Conservation (phyloP, 2,113 vertebrate genomes). For the Rhinoderma darwinii region DNA sequence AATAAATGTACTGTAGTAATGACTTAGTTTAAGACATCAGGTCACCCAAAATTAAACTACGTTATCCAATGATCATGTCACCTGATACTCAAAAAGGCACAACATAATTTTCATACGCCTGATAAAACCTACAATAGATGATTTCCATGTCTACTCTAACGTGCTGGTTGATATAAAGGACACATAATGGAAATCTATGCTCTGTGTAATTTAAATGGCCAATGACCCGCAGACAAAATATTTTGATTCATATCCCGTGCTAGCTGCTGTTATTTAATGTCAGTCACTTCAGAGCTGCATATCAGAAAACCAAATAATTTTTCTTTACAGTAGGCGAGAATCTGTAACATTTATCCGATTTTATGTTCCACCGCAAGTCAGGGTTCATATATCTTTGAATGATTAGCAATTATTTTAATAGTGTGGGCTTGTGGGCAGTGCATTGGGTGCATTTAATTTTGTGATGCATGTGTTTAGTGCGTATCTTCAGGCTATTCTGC, state of each 20-base stretch:
- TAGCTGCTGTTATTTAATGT: conserved; percentile 2
- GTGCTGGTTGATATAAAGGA: conserved; percentile 11
- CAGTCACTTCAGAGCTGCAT: not conserved
- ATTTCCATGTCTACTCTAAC: conserved; percentile 13
- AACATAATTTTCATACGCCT: conserved; percentile 7
- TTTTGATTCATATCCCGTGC: conserved; percentile 20
- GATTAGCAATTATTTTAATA: conserved; percentile 56
- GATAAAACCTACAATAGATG: conserved; percentile 17
- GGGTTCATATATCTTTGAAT: conserved; percentile 41
- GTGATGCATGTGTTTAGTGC: conserved; percentile 49
- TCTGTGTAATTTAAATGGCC: conserved; percentile 5
- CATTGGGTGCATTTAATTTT: conserved; percentile 52
- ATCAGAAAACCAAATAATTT: not conserved
- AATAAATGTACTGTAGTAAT: not conserved
- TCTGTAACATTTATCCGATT: conserved; percentile 8
- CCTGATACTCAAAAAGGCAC: not conserved
- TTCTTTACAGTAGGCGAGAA: not conserved
- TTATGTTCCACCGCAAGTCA: conserved; percentile 32
- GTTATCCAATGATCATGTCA: not conserved
- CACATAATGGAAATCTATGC: not conserved
- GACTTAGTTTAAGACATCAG: not conserved
- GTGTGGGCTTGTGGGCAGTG: conserved; percentile 40
- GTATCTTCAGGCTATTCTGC: conserved; percentile 50
- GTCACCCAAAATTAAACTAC: not conserved
- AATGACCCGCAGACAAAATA: conserved; percentile 18